Evolutionary conservation across 2,797 vertebrate species (phyloP), one percentile per base, ranked within the genome.

Genomic region (Petrocephalus sullivani): DNA sequence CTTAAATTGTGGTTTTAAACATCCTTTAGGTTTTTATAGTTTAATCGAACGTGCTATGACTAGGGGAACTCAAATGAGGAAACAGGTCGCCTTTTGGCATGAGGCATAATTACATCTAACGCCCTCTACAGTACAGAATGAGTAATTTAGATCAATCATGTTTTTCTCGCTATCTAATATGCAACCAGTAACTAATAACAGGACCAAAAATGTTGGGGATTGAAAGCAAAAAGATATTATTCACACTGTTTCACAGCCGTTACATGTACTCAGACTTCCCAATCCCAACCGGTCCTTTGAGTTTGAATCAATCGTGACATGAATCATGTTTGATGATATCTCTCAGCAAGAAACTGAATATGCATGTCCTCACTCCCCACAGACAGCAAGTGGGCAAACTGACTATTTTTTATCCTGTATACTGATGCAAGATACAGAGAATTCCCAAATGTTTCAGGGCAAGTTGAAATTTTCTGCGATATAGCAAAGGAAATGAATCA

Each of bases 1-100:
- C 6, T 2, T 21, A 51, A 28, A 54, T 8, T 85, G 14, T 2
- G 49, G 23, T 86, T 37, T 57, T 58, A 37, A 10, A 33, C n/a
- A 49, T 37, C 23, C 49, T 58, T 88, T 10, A 71, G 61, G 41
- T 88, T 85, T 85, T 85, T 88, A 64, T 88, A 6, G 78, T 46
- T 58, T 56, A 54, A 88, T 85, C 60, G 64, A 83, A 83, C 58
- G 83, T 6, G 37, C n/a, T 14, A 33, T 37, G 87, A 85, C 49
- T 46, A 85, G 23, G 16, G 81, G 23, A 28, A 28, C 60, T 64
- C 23, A 6, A 19, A 10, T 4, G 14, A 21, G 82, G 6, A 60
- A 49, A 88, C 83, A 71, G 46, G 23, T 67, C 49, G 12, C 41
- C 49, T 53, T 88, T 88, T 49, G 51, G 23, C 6, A 67, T 41